Base-by-base conservation (phyloP, 2,797 vertebrate species). In the Rhinophrynus dorsalis region DNA sequence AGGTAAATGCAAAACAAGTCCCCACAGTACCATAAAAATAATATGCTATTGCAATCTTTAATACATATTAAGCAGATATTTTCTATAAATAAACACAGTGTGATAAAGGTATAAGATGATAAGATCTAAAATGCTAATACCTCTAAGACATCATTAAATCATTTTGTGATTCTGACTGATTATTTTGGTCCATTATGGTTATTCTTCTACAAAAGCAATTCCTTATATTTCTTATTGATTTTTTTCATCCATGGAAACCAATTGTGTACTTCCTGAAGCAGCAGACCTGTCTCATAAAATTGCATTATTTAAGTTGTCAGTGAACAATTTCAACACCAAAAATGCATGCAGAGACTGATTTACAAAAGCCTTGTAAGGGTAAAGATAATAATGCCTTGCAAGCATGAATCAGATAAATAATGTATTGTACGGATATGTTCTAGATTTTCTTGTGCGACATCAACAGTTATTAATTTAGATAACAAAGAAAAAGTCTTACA, bases 221-320 rank as follows among this genome's bases (percentile, higher is more conserved):
- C 23, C 68, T 71, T 71, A 57, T 71, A 35, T 56, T 54, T 35
- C 6, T 29, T 47, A 64, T 64, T 71, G 68, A 71, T 71, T 70
- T 50, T 45, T 18, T 71, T 62, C 40, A 63, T 71, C 68, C 51
- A 71, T 24, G 15, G 40, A 45, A 57, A 40, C 40, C 51, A 70
- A 63, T 63, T 56, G 21, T 47, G 38, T 29, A 18, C 51, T 35
- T 71, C 51, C 42, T 48, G 40, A 71, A 64, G 11, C 50, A 64
- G 59, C 51, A 56, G 6, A 42, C 35, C 51, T 26, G 29, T 35
- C 59, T 20, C 23, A 38, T 47, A 51, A 63, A n/a, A 71, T 57
- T 15, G 17, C 51, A 71, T 71, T 64, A 71, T 56, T 63, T 56
- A 30, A 57, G 40, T 63, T 29, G 30, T 35, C 59, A 63, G 48